phyloP scores from a whole-genome alignment of 2,797 vertebrate genomes.

The Yasuhikotakia modesta region DNA sequence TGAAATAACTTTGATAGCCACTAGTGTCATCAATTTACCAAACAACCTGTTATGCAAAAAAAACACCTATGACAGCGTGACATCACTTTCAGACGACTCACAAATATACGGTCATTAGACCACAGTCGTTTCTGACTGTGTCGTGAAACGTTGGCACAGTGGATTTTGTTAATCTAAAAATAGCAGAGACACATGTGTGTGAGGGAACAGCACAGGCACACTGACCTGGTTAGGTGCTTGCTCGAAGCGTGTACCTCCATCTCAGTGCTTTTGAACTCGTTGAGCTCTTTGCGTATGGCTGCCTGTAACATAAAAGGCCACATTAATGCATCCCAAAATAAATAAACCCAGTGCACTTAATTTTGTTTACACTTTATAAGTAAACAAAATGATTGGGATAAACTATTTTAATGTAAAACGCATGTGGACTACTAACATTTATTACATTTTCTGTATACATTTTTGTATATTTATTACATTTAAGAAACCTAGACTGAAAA shows the following conservation, averaged over 20 bases:
- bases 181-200: constrained; percentile 52
- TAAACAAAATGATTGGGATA: too few species aligned
- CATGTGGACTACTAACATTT: too few species aligned
- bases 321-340: constrained; percentile 56
- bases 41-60: constrained; percentile 48
- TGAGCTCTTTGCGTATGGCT: constrained; percentile 97
- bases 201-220: constrained; percentile 39
- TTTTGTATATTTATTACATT: too few species aligned
- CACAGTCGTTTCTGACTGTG: constrained; percentile 37
- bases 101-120: constrained; percentile 30
- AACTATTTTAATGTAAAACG: too few species aligned
- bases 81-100: too few species aligned
- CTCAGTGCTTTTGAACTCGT: constrained; percentile 99
- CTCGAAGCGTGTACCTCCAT: constrained; percentile 99
- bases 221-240: constrained; percentile 98
- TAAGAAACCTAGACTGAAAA: too few species aligned
- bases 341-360: too few species aligned
- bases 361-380: too few species aligned
- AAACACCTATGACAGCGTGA: too few species aligned
- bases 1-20: constrained; percentile 13
- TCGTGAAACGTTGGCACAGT: constrained; percentile 71
- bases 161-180: constrained; percentile 64
- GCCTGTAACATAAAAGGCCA: constrained; percentile 75
- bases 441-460: too few species aligned
- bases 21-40: constrained; percentile 41